These are phyloP conservation scores for Malurus cyaneus DNA, from an alignment of 2,113 vertebrate species.

Conservation along the genomic window DNA sequence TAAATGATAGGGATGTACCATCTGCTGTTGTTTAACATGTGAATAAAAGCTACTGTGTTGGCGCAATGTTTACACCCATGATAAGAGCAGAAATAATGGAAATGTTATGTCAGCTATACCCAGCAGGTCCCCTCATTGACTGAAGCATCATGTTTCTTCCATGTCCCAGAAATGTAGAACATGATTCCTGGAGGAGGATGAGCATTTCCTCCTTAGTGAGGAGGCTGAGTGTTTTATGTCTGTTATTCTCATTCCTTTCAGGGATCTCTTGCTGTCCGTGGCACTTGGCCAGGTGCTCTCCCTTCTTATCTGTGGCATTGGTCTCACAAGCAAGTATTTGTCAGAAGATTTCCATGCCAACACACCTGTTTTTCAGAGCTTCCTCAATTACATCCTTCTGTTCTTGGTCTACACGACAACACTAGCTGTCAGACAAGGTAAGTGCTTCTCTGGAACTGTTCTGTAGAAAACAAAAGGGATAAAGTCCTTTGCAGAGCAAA, in stretches of 20 bases:
- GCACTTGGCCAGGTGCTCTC: slow-evolving; percentile 93
- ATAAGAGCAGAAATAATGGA: neutral
- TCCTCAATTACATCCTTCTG: slow-evolving; percentile 95
- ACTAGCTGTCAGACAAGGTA: slow-evolving; percentile 94
- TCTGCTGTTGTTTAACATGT: neutral
- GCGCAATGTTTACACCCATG: neutral
- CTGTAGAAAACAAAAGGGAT: neutral
- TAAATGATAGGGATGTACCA: neutral
- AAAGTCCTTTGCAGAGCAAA: neutral
- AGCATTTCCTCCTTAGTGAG: neutral
- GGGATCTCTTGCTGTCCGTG: slow-evolving; percentile 91
- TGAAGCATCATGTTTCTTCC: neutral
- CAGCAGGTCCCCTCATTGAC: neutral
- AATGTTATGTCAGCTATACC: neutral
- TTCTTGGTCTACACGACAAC: slow-evolving; percentile 97
- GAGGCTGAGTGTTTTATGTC: neutral
- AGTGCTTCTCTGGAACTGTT: slow-evolving; percentile 28
- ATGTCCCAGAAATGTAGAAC: neutral
- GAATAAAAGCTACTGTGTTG: neutral
- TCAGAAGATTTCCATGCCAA: slow-evolving; percentile 93
- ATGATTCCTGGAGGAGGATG: neutral
- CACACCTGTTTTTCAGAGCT: slow-evolving; percentile 96
- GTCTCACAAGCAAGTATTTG: slow-evolving; percentile 94
- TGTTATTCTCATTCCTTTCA: slow-evolving; percentile 67
- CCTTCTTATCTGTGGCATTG: slow-evolving; percentile 91